Conservation (phyloP, 2,113 vertebrate genomes). For the Noturus placidus region DNA sequence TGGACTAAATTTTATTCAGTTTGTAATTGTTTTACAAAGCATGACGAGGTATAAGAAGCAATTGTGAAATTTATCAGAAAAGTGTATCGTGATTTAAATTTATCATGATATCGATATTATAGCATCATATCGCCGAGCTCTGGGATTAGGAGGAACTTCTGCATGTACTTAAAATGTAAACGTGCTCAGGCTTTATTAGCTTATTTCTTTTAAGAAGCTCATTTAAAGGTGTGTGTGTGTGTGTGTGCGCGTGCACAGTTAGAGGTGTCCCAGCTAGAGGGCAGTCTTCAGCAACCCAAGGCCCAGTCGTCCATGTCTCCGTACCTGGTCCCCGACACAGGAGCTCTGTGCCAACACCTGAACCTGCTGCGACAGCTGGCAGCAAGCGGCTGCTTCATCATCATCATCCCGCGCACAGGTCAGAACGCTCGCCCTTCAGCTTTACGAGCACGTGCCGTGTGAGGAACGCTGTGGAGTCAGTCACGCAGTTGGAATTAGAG, state of each 20-base stretch:
- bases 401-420: conserved; percentile 97
- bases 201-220: not conserved
- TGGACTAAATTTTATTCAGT: not conserved
- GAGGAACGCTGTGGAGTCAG: not conserved
- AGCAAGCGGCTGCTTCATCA: conserved; percentile 89
- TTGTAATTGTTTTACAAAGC: too few relatives aligned
- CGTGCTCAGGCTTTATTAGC: not conserved
- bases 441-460: not conserved
- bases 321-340: conserved; percentile 91
- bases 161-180: not conserved
- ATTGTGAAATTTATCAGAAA: not conserved
- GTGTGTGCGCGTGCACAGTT: conserved; percentile 71
- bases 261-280: conserved; percentile 96
- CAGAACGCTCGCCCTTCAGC: conserved; percentile 1
- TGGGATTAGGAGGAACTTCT: not conserved
- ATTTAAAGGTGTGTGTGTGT: not conserved
- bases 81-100: not conserved
- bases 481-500: not conserved
- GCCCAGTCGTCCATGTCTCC: conserved; percentile 96
- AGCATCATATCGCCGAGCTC: not conserved
- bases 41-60: too few relatives aligned
- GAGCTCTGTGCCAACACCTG: conserved; percentile 91
- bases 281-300: conserved; percentile 94
- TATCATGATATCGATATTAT: not conserved
- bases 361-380: conserved; percentile 85